Percentiles rank a stretch among this genome's conserved stretches.
Conservation (phyloP, 2,113 vertebrate species). For the Morone chrysops region DNA sequence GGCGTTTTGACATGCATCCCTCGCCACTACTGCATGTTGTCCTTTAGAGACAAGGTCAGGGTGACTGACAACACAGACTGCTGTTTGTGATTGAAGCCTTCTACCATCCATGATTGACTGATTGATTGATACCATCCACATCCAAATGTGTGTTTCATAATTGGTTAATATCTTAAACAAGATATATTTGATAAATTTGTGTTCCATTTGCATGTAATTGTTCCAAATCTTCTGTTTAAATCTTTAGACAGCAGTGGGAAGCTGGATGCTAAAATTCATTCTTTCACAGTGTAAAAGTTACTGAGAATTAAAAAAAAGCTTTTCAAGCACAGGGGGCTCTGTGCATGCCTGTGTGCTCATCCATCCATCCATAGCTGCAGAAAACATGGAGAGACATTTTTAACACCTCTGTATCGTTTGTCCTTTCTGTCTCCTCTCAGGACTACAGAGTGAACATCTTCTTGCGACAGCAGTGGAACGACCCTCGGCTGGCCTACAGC, state of each 20-base stretch:
- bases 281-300: not conserved
- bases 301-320: not conserved
- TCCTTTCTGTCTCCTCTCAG: slow-evolving; percentile 73
- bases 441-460: slow-evolving; percentile 99
- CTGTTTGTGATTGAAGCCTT: not conserved
- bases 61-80: not conserved
- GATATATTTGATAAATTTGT: no score
- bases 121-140: no score
- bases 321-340: not conserved
- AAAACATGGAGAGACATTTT: not conserved
- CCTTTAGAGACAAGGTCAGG: not conserved
- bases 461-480: slow-evolving; percentile 98
- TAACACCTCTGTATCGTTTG: not conserved
- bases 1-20: not conserved
- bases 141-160: no score
- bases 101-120: no score
- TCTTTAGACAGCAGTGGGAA: not conserved
- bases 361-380: not conserved
- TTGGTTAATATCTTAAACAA: no score
- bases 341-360: not conserved
- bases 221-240: no score
- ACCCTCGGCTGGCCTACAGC: slow-evolving; percentile 96
- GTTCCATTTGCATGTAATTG: no score
- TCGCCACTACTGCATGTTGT: not conserved
- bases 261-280: not conserved